Conservation (phyloP, 1,140 invertebrate species). For the Trichonephila clavipes region DNA sequence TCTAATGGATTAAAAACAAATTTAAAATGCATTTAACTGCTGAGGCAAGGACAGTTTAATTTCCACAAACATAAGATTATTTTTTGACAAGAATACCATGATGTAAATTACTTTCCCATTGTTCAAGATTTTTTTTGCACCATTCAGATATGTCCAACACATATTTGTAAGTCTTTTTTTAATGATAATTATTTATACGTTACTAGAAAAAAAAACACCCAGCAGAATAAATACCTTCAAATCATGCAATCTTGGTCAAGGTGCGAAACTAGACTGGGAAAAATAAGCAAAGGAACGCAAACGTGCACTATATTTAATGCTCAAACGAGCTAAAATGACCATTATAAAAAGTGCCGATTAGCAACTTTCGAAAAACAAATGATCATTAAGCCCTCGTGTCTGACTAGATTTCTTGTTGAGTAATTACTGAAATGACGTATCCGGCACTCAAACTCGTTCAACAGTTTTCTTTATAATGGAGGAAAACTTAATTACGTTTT, state of each 20-base stretch:
- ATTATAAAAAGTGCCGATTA: background rate
- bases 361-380: background rate
- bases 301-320: background rate
- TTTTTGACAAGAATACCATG: too few species aligned
- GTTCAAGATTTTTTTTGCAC: too few species aligned
- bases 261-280: background rate
- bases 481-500: constrained; percentile 15
- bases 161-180: background rate
- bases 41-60: too few species aligned
- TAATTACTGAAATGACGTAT: constrained; percentile 11
- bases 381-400: background rate
- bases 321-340: background rate
- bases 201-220: background rate
- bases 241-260: background rate
- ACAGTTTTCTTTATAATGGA: background rate
- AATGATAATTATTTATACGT: background rate
- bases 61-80: too few species aligned
- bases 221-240: too few species aligned
- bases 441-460: background rate
- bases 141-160: too few species aligned
- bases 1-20: too few species aligned
- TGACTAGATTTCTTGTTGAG: background rate
- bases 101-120: too few species aligned
- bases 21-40: too few species aligned
- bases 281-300: background rate